Evolutionary conservation across 2,113 vertebrate species (phyloP), one percentile per base, ranked within the genome.

Genomic region (Chitala chitala): DNA sequence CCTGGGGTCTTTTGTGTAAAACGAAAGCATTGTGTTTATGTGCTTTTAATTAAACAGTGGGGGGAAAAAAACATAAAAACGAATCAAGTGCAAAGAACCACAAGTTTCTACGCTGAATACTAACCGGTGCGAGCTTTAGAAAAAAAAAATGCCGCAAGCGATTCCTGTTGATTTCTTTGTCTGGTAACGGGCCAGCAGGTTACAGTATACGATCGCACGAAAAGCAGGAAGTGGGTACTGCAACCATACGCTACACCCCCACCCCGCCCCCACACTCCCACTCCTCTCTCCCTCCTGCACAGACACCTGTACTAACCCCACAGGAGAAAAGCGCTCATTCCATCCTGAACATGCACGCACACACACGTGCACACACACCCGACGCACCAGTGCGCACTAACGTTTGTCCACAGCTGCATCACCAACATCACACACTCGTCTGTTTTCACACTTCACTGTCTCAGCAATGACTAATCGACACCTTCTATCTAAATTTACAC

Each of bases 271-370:
- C 36, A 5, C 51, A 10, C 76, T 83, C 84, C 89, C 84, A 73
- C 4, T 82, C 86, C 38, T 83, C 79, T 73, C 77, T 55, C 68
- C n/a, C 73, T 74, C 85, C 83, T 78, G 83, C 79, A 82, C 84
- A 84, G 90, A 91, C 95, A 94, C 94, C 95, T 93, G 89, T 84
- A 87, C 86, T 86, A 85, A 88, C 90, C 90, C 90, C 89, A 90
- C 90, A 94, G 93, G 92, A 95, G 92, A 91, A 84, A 83, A n/a
- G 78, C 78, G 70, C 10, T 5, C 78, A 86, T 87, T 80, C 86
- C 82, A 44, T 24, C 59, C 50, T n/a, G 58, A n/a, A 48, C 40
- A 4, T 36, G 12, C 56, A 42, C 48, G 53, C 46, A 48, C n/a
- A 29, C 68, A 40, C 69, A n/a, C n/a, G 8, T 71, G 31, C 63